A percentile compares a stretch with the other conserved stretches of the same genome.
phyloP scores from a whole-genome alignment of 2,113 vertebrate species.

The Gulo gulo region DNA sequence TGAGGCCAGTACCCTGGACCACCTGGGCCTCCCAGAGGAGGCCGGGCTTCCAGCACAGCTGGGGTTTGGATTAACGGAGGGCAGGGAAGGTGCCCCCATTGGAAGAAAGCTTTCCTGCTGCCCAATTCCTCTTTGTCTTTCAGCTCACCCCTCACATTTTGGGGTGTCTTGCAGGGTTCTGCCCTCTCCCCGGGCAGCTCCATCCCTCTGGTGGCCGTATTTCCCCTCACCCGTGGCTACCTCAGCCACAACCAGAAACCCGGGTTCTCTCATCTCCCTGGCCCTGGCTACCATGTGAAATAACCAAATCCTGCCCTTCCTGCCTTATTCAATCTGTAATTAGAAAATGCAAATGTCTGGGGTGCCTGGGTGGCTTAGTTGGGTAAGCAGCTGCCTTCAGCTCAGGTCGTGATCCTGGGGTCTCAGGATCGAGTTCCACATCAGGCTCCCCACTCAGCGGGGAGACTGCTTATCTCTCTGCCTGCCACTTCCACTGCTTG shows the following conservation, averaged over 20 bases:
- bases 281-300: not conserved
- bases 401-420: too few species aligned
- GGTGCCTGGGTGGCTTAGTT: too few species aligned
- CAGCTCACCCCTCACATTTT: not conserved
- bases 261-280: not conserved
- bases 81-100: not conserved
- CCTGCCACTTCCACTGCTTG: too few species aligned
- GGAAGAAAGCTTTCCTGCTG: not conserved
- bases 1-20: fast-evolving
- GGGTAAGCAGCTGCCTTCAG: too few species aligned
- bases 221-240: not conserved
- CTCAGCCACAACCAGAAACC: not conserved
- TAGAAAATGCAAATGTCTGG: not conserved
- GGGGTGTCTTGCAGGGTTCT: not conserved
- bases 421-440: too few species aligned
- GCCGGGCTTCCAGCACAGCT: not conserved
- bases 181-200: not conserved
- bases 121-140: not conserved
- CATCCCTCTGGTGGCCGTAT: not conserved
- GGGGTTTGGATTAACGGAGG: not conserved
- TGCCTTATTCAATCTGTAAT: not conserved
- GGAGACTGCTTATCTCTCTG: too few species aligned
- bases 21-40: not conserved
- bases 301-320: not conserved
- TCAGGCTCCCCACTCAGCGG: too few species aligned